A percentile compares a stretch with the other conserved stretches of the same genome.
Conservation (phyloP, 1,140 invertebrate species). For the Apocrypta bakeri region DNA sequence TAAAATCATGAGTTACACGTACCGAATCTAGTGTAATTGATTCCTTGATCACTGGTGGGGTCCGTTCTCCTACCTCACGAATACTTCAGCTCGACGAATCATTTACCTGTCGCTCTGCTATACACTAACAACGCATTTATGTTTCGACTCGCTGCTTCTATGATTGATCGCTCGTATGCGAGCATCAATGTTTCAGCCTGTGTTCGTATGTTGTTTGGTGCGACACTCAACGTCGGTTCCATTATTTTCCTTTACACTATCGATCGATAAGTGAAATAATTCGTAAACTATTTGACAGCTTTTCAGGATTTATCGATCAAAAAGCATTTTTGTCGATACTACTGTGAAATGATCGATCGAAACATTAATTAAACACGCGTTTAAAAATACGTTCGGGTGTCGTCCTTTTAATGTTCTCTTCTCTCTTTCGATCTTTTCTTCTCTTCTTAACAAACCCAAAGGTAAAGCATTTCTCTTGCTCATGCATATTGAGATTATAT, state of each 20-base stretch:
- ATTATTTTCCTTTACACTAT: background rate
- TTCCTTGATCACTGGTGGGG: background rate
- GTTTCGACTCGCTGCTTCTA: background rate
- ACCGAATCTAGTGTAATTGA: background rate
- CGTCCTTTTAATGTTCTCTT: background rate
- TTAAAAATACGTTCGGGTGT: background rate
- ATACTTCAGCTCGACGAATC: conserved; percentile 39
- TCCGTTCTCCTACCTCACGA: background rate
- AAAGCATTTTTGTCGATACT: background rate
- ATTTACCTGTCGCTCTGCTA: background rate
- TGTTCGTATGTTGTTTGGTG: background rate
- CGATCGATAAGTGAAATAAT: background rate
- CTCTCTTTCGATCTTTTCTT: too few species aligned
- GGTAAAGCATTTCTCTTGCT: background rate
- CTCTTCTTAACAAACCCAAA: too few species aligned
- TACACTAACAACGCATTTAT: conserved; percentile 29
- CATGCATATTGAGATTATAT: background rate
- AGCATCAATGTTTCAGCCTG: background rate
- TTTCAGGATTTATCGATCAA: background rate
- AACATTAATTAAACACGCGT: too few species aligned
- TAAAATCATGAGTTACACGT: too few species aligned
- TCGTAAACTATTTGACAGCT: background rate
- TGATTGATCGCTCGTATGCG: conserved; percentile 18
- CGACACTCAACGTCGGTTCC: background rate
- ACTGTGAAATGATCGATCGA: background rate